phyloP scores from a whole-genome alignment of 2,113 vertebrate genomes.

The Leucoraja erinaceus region DNA sequence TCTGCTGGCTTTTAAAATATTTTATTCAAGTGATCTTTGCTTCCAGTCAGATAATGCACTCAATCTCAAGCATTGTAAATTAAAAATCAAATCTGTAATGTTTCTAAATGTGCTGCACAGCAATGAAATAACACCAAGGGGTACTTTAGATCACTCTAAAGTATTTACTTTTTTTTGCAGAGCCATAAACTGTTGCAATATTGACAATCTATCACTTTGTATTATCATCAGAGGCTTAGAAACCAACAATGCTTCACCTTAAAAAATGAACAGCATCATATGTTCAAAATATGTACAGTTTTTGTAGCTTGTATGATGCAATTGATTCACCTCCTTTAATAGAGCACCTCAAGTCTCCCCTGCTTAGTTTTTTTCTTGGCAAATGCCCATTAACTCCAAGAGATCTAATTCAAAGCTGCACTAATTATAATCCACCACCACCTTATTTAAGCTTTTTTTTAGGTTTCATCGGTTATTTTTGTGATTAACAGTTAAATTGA shows the following conservation, averaged over 20 bases:
- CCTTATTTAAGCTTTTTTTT: not conserved
- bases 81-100: conserved; percentile 7
- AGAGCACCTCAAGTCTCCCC: not conserved
- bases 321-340: not conserved
- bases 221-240: not conserved
- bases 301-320: not conserved
- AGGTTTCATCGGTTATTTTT: not conserved
- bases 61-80: not conserved
- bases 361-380: not conserved
- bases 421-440: not conserved
- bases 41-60: conserved; percentile 1
- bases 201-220: not conserved
- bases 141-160: not conserved
- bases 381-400: not conserved
- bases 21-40: not conserved
- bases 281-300: not conserved
- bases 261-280: not conserved
- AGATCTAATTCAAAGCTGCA: not conserved
- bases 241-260: not conserved
- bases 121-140: not conserved
- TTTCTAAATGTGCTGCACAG: not conserved
- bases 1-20: not conserved
- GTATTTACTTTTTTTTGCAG: not conserved
- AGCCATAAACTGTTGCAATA: not conserved
- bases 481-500: not conserved